A percentile compares a stretch with the other conserved stretches of the same genome.
Evolutionary conservation across 1,140 invertebrate genomes (phyloP).

Genomic region (Mactra quadrangularis): DNA sequence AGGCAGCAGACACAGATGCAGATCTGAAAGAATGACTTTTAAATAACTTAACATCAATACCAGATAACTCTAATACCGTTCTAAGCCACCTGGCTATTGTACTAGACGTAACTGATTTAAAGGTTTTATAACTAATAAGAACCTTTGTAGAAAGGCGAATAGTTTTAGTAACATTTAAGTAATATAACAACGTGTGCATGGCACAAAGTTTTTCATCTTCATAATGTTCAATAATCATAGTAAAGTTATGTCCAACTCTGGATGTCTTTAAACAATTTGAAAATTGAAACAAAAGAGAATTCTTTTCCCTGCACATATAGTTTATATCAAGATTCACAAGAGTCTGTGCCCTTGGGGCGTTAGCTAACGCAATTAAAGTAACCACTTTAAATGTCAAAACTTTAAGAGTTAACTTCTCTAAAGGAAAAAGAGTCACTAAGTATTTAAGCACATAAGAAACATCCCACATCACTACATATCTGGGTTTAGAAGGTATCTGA

Average conservation of each 20-base stretch:
- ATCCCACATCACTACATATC: constrained; percentile 62
- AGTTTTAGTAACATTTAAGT: constrained; percentile 11
- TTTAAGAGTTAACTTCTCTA: constrained; percentile 33
- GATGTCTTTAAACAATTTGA: constrained; percentile 14
- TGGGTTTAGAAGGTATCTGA: constrained; percentile 41
- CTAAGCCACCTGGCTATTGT: constrained; percentile 36
- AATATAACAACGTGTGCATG: constrained; percentile 12
- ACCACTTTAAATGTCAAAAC: constrained; percentile 34
- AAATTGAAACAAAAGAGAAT: neutral
- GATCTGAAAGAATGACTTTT: constrained; percentile 45
- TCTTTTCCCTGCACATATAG: neutral
- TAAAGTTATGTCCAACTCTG: neutral
- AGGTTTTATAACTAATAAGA: constrained; percentile 16
- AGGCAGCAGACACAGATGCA: constrained; percentile 37
- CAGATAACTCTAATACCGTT: neutral
- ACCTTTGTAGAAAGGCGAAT: neutral
- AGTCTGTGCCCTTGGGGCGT: constrained; percentile 55
- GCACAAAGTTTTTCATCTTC: constrained; percentile 26
- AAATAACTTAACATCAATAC: constrained; percentile 11
- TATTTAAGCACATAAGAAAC: constrained; percentile 57
- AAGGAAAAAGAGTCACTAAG: constrained; percentile 39
- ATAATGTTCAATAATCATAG: neutral
- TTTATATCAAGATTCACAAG: constrained; percentile 37
- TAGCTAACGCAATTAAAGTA: constrained; percentile 32
- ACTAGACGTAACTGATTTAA: constrained; percentile 29